Conservation (phyloP, 1,140 invertebrate genomes). For the Drosophila bocqueti region DNA sequence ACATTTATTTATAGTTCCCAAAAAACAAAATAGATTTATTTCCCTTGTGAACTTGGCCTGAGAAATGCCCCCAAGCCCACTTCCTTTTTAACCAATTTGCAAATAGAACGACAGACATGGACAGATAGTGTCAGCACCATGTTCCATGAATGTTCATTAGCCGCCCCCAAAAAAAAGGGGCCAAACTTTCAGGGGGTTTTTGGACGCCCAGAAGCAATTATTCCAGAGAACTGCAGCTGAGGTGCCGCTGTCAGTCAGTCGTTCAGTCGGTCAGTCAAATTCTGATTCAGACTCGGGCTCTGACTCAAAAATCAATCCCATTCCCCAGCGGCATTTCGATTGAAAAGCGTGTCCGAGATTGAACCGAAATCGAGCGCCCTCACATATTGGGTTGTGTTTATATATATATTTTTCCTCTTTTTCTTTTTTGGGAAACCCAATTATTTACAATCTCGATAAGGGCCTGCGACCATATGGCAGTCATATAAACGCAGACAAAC, state of each 20-base stretch:
- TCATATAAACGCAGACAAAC: conserved; percentile 50
- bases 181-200: conserved; percentile 14
- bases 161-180: conserved; percentile 10
- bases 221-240: conserved; percentile 29
- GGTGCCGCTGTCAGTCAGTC: conserved; percentile 43
- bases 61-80: background rate
- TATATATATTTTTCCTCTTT: background rate
- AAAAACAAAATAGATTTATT: background rate
- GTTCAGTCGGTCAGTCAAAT: conserved; percentile 51
- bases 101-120: background rate
- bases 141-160: conserved; percentile 63
- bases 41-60: background rate
- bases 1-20: background rate
- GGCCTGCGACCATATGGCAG: conserved; percentile 44
- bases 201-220: conserved; percentile 69
- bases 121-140: conserved; percentile 22
- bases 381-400: background rate
- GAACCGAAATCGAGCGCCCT: background rate
- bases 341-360: conserved; percentile 18
- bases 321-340: conserved; percentile 53
- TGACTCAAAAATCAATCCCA: conserved; percentile 72
- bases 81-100: background rate
- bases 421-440: background rate
- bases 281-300: conserved; percentile 18
- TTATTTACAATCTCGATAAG: conserved; percentile 39